Evolutionary conservation across 1,140 invertebrate genomes (phyloP).

Genomic region (Theocolax elegans): DNA sequence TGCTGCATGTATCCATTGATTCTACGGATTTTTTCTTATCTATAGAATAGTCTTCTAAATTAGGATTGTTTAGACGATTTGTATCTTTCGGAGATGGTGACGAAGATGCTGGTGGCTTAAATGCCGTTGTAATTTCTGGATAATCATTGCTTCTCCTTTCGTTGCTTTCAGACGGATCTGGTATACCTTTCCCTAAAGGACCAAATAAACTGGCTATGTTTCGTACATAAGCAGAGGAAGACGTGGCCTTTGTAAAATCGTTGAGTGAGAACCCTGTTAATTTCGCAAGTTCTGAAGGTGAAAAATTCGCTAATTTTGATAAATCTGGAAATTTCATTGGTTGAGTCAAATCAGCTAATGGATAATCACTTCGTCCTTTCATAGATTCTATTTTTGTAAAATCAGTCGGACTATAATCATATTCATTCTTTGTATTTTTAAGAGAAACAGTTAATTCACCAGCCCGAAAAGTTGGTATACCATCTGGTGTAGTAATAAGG

Average conservation of each 20-base stretch:
- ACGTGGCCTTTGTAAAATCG: conserved; percentile 61
- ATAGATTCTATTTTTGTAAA: conserved; percentile 57
- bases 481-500: conserved; percentile 52
- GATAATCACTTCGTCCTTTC: conserved; percentile 54
- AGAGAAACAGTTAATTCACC: conserved; percentile 64
- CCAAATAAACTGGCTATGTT: conserved; percentile 64
- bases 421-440: conserved; percentile 63
- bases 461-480: conserved; percentile 59
- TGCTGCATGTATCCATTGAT: conserved; percentile 51
- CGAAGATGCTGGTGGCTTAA: conserved; percentile 47
- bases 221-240: conserved; percentile 60
- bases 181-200: conserved; percentile 54
- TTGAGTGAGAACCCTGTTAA: conserved; percentile 60
- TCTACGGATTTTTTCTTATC: conserved; percentile 57
- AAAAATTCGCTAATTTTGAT: conserved; percentile 56
- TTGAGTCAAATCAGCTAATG: conserved; percentile 59
- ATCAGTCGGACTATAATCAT: conserved; percentile 50
- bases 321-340: conserved; percentile 59
- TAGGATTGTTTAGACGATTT: background rate
- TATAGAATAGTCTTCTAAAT: conserved; percentile 53
- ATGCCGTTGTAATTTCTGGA: conserved; percentile 48
- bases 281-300: conserved; percentile 60
- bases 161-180: conserved; percentile 47
- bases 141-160: conserved; percentile 56
- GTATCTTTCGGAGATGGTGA: conserved; percentile 48